These are phyloP conservation scores for Willisornis vidua DNA, from an alignment of 2,113 vertebrate genomes.

Conservation along the genomic window DNA sequence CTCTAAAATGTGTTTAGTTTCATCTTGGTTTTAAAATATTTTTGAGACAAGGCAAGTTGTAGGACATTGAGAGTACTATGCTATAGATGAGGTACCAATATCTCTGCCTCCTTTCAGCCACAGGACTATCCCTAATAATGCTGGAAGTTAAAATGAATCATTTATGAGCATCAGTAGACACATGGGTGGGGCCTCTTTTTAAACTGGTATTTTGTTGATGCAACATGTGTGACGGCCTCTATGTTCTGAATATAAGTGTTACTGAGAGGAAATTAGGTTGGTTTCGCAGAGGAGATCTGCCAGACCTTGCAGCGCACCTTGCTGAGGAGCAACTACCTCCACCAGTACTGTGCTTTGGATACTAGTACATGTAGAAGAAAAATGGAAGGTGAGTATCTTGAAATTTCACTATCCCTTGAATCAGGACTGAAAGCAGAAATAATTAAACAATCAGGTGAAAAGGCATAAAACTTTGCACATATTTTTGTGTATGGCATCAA, in stretches of 20 bases:
- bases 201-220: constrained; percentile 63
- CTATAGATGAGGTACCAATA: neutral
- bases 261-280: constrained; percentile 47
- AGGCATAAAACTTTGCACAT: neutral
- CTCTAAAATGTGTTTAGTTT: neutral
- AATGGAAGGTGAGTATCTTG: constrained; percentile 66
- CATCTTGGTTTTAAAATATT: neutral
- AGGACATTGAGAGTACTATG: neutral
- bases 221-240: constrained; percentile 55
- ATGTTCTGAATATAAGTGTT: constrained; percentile 68
- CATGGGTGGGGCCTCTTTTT: constrained; percentile 58
- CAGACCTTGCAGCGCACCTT: neutral
- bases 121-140: constrained; percentile 48
- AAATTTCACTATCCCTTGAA: constrained; percentile 1
- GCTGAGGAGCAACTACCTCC: neutral
- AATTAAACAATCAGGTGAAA: neutral
- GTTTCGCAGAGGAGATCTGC: neutral
- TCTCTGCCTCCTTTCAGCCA: neutral
- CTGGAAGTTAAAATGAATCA: constrained; percentile 65
- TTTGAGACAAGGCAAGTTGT: neutral
- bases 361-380: constrained; percentile 33
- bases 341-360: neutral
- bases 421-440: neutral
- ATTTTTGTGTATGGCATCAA: neutral
- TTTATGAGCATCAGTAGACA: constrained; percentile 69